Base-by-base conservation (phyloP, 92 coral and sea anemone genomes). In the Galaxea fascicularis region DNA sequence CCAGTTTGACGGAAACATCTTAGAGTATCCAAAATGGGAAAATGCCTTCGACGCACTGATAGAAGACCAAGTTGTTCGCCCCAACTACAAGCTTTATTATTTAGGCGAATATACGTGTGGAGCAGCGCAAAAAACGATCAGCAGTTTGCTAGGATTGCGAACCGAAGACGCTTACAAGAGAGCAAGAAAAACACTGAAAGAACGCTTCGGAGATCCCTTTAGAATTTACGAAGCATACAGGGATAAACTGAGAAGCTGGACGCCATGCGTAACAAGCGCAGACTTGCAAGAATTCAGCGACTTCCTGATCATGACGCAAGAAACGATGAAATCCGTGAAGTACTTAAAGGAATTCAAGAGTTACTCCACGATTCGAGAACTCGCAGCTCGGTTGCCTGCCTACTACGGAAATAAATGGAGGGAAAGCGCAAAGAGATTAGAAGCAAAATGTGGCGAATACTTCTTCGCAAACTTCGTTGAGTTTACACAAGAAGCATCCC, bases 251-350 rank as follows among this genome's bases (percentile, higher is more conserved):
- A 56, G 57, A 60, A 30, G 57, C 24, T 94, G 95, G 95, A 93
- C 95, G 0, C 62, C 79, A 13, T 94, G 98, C 80, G 22, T 3
- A 1, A 68, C 89, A 27, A 86, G 80, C 21, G 60, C 20, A 13
- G 90, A 89, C 18, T 62, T 85, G 0, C 90, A 88, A 81, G 92
- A 94, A 54, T 88, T 69, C 29, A 85, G 92, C 68, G 92, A 91
- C 80, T 94, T 91, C 59, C 89, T 91, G 0, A 74, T 89, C 1
- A 85, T 92, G 91, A 89, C 93, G 1, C 87, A 84, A 79, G 94
- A 94, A 76, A 91, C 90, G 4, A 94, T 94, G 94, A 94, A 75
- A 67, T 78, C 95, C 8, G 93, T 89, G 10, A 90, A 90, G 64
- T 85, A 94, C 74, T 85, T 94, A 14, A 86, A 86, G 6, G 86